These are phyloP conservation scores for Gobionotothen gibberifrons DNA, from an alignment of 2,797 vertebrate genomes.

Conservation along the genomic window DNA sequence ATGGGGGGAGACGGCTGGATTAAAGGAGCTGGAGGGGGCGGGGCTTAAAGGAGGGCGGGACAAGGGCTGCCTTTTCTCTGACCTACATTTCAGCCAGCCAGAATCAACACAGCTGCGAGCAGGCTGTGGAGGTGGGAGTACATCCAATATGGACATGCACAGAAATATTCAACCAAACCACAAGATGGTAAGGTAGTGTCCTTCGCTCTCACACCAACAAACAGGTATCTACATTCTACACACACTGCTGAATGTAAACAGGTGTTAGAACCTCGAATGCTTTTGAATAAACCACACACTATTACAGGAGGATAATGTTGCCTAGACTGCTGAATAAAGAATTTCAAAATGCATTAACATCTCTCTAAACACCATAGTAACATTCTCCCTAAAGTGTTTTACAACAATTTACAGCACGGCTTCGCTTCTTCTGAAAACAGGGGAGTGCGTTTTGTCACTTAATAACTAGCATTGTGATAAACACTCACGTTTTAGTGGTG, in stretches of 20 bases:
- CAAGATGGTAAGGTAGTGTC: not conserved
- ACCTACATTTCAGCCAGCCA: constrained; percentile 79
- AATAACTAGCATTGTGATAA: not conserved
- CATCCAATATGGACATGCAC: not conserved
- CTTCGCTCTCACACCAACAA: not conserved
- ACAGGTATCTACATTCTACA: constrained; percentile 1
- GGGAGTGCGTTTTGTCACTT: not conserved
- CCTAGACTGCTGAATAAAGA: constrained; percentile 1
- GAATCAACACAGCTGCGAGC: constrained; percentile 71
- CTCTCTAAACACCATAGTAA: constrained; percentile 20
- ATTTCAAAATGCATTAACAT: not conserved
- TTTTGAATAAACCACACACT: constrained; percentile 18
- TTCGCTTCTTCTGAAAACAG: not conserved
- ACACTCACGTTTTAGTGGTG: not conserved
- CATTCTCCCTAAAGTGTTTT: not conserved
- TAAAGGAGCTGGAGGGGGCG: constrained; percentile 20
- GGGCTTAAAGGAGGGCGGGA: constrained; percentile 23
- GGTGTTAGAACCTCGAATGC: constrained; percentile 8
- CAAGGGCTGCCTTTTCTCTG: constrained; percentile 60
- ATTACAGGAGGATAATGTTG: not conserved
- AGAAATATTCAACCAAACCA: constrained; percentile 28
- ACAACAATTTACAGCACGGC: constrained; percentile 8
- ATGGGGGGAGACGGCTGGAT: constrained; percentile 22
- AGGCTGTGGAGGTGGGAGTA: constrained; percentile 43
- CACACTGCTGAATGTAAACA: not conserved